These are phyloP conservation scores for Cryptotermes secundus DNA, from an alignment of 1,140 invertebrate genomes.

Conservation along the genomic window DNA sequence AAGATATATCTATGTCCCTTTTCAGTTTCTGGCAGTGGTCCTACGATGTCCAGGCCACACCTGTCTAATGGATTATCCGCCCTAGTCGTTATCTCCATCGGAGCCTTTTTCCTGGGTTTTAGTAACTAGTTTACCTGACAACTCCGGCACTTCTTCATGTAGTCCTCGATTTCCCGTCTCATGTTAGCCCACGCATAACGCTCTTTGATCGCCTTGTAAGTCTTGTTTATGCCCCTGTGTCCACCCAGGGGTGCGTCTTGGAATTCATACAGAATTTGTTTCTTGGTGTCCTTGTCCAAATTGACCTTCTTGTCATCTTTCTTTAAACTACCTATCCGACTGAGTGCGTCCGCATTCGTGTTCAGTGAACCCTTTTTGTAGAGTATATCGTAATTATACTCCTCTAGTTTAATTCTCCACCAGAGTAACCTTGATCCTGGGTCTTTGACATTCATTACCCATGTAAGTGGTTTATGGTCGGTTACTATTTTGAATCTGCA, in stretches of 20 bases:
- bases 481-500: conserved; percentile 45
- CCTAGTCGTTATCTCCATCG: conserved; percentile 21
- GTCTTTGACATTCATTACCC: conserved; percentile 43
- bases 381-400: conserved; percentile 42
- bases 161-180: neutral
- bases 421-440: conserved; percentile 37
- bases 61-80: neutral
- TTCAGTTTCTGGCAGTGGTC: conserved; percentile 31
- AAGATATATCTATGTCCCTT: conserved; percentile 36
- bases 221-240: neutral
- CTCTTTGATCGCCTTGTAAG: neutral
- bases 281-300: neutral
- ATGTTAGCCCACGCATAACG: neutral
- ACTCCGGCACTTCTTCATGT: neutral
- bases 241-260: neutral
- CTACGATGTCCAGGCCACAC: conserved; percentile 33
- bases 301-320: neutral
- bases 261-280: conserved; percentile 11
- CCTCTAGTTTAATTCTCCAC: conserved; percentile 43
- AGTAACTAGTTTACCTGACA: conserved; percentile 13
- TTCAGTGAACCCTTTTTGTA: conserved; percentile 38
- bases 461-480: conserved; percentile 46
- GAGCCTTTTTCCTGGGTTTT: neutral
- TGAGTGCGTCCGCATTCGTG: conserved; percentile 24
- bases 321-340: neutral